phyloP scores from a whole-genome alignment of 2,113 vertebrate species.

The Euleptes europaea region DNA sequence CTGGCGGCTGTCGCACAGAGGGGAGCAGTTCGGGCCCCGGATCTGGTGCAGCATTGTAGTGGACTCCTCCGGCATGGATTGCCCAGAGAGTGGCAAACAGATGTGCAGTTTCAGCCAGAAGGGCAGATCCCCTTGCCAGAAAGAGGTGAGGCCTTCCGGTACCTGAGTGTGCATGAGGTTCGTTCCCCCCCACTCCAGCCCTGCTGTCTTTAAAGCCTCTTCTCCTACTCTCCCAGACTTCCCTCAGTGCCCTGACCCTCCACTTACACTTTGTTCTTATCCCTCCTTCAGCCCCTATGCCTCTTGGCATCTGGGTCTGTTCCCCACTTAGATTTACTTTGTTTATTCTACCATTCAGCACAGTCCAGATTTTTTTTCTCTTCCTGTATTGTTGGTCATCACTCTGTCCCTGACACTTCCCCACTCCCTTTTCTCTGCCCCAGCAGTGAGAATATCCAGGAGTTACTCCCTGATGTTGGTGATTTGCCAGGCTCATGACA shows the following conservation, averaged over 20 bases:
- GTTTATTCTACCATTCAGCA: background rate
- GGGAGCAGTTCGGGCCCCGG: slow-evolving; percentile 94
- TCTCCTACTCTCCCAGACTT: background rate
- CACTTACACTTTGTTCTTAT: background rate
- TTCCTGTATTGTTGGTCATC: background rate
- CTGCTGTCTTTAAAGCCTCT: background rate
- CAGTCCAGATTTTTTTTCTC: too few species aligned
- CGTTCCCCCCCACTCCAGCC: background rate
- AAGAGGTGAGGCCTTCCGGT: slow-evolving; percentile 77
- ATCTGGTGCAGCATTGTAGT: slow-evolving; percentile 98
- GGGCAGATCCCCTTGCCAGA: slow-evolving; percentile 61
- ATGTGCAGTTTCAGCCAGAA: slow-evolving; percentile 42
- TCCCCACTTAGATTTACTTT: too few species aligned
- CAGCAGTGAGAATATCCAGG: background rate
- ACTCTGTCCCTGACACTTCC: background rate
- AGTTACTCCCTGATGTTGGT: background rate
- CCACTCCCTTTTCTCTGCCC: background rate
- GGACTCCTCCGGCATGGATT: slow-evolving; percentile 66
- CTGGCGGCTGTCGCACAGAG: slow-evolving; percentile 94
- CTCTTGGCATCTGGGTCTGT: background rate
- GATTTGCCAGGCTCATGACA: too few species aligned
- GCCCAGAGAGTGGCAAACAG: slow-evolving; percentile 46
- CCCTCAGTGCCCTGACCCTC: background rate
- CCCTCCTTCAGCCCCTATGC: background rate
- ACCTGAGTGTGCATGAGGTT: background rate